Base-by-base conservation (phyloP, 2,797 vertebrate genomes). In the Sarcophilus harrisii region DNA sequence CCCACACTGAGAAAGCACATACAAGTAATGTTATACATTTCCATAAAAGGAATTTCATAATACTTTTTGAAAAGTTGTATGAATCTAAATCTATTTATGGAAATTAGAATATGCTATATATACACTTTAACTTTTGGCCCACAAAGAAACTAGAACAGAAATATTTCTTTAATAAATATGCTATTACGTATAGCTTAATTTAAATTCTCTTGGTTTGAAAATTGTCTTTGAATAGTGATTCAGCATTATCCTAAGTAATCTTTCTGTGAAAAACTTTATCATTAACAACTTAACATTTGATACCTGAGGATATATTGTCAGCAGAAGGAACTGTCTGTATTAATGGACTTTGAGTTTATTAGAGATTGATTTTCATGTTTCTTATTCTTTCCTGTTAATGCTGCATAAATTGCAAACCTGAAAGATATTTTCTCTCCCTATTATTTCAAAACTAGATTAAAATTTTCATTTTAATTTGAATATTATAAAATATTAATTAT, bases 401-500 rank as follows among this genome's bases (percentile, higher is more conserved):
- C 95, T 73, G 87, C 94, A 45, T 92, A 97, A 96, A 97, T 94
- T 93, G 95, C 13, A 96, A 52, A 66, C 60, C 54, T 93, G 90
- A 95, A 90, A 95, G 93, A 95, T 49, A 38, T 95, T 93, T 90
- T 73, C n/a, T 95, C 91, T 49, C 55, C 92, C 87, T 24, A 54
- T 96, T 93, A 95, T 93, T 97, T 96, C 96, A 97, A 87, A 96
- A 57, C 81, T 38, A 92, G 57, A 90, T 92, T 90, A 95, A 58
- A 95, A 94, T 97, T 81, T 98, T 94, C 96, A 97, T 97, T 97
- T 97, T 89, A 93, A 45, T 93, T 94, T 73, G 60, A 95, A 92
- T 95, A n/a, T n/a, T 29, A 55, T 96, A 95, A 97, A 95, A 96
- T 97, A 96, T 97, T 95, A 97, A 97, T 66, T 93, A 95, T 96